Evolutionary conservation across 37 sponge, comb jelly and placozoan species (phyloP).

Genomic region (Halisarca cf. caerulea): DNA sequence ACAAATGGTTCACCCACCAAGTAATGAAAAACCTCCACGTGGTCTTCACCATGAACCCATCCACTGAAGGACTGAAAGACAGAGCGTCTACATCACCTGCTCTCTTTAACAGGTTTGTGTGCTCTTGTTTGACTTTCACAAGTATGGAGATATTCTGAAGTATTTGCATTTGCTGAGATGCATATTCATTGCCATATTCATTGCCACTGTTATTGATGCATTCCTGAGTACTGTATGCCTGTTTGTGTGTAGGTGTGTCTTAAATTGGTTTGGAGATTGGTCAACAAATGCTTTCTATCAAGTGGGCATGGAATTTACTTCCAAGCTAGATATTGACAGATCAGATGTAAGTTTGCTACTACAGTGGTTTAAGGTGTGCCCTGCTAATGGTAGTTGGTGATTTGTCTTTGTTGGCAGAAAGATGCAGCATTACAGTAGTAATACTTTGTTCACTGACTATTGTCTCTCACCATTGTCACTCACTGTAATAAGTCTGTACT

Average conservation of each 20-base stretch:
- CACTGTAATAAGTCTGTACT: no score
- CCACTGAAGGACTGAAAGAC: constrained; percentile 96
- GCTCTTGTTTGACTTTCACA: background rate
- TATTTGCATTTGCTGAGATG: background rate
- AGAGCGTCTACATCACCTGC: constrained; percentile 97
- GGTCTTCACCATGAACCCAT: constrained; percentile 99
- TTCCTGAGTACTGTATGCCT: background rate
- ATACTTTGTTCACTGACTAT: background rate
- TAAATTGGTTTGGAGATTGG: constrained; percentile 99
- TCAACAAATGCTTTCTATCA: constrained; percentile 92
- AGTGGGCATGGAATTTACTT: constrained; percentile 94
- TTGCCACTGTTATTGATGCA: no score
- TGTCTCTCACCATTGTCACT: background rate
- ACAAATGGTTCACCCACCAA: constrained; percentile 97
- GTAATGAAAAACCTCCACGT: constrained; percentile 95
- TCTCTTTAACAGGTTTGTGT: constrained; percentile 86
- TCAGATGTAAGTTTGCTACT: constrained; percentile 72
- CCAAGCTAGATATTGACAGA: constrained; percentile 88
- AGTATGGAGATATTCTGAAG: background rate
- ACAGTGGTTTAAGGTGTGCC: no score
- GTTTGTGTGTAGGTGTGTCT: constrained; percentile 71
- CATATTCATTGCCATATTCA: background rate
- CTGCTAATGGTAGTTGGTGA: no score
- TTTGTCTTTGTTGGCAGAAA: no score
- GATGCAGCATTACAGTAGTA: no score